Evolutionary conservation across 1,140 invertebrate species (phyloP), one percentile per base, ranked within the genome.

Genomic region (Kradibia gibbosae): DNA sequence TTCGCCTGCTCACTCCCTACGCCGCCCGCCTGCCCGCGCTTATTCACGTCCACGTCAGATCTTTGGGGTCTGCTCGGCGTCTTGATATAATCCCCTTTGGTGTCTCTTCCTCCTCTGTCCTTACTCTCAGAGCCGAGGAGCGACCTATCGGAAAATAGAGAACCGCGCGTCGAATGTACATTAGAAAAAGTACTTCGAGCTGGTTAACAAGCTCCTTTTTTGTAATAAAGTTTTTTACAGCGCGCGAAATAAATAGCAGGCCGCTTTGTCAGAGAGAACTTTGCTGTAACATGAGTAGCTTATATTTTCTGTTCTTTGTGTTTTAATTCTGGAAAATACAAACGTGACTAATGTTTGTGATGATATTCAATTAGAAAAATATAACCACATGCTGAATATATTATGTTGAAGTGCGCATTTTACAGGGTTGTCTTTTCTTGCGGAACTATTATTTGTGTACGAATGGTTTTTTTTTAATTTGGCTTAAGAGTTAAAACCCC

Each of bases 31-130:
- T n/a, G n/a, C n/a, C n/a, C n/a, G n/a, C n/a, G n/a, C n/a, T n/a
- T n/a, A 62, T 76, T 42, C 55, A 45, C 31, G 28, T 62, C 60
- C 15, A 65, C 17, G 17, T 48, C 3, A 53, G 50, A 53, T 53
- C 50, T 53, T 53, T 67, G 0, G 17, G 75, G 8, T 74, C 62
- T 36, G 36, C 60, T 67, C 71, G 71, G 74, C 78, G 77, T 73
- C 82, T n/a, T 72, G 25, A 31, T 31, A 57, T 17, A 70, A 36
- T 39, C 31, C 22, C 53, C 31, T 31, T 74, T 34, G 53, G 42
- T 73, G 28, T 65, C 17, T 5, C 53, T 53, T 8, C 57, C 62
- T 53, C 13, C 15, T 70, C 22, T 65, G 39, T 48, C 65, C 65
- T 75, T 77, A 31, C 15, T 39, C 39, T 28, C 36, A 48, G 1